Percentiles rank a stretch among this genome's conserved stretches.
These are phyloP conservation scores for Nyctibius grandis DNA, from an alignment of 2,797 vertebrate genomes.

Conservation along the genomic window DNA sequence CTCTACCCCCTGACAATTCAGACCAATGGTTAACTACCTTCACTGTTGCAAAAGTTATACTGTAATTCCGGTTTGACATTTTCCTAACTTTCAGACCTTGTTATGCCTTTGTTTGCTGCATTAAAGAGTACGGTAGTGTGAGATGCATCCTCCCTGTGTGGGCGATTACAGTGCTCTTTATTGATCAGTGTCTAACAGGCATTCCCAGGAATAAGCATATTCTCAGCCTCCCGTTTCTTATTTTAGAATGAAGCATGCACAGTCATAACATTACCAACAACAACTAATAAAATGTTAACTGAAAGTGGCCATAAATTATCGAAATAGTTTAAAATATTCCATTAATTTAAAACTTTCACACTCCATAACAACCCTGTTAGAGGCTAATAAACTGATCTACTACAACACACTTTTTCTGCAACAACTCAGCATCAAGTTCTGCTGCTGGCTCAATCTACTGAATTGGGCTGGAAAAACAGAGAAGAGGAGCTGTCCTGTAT, in stretches of 20 bases:
- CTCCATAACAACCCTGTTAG: background rate
- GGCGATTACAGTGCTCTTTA: background rate
- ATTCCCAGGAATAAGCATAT: background rate
- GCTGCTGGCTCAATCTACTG: background rate
- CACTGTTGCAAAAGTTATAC: background rate
- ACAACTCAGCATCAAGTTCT: background rate
- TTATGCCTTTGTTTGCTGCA: background rate
- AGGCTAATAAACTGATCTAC: background rate
- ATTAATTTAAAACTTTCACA: background rate
- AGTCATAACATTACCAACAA: background rate
- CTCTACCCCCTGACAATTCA: background rate
- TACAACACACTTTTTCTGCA: background rate
- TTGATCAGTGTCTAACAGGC: background rate
- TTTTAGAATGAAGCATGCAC: background rate
- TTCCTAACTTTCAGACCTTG: background rate
- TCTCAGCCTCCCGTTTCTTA: background rate
- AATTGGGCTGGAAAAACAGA: background rate
- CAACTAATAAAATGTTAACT: background rate
- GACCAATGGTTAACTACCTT: background rate
- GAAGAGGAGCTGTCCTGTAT: background rate
- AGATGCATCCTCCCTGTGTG: background rate
- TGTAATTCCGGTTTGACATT: background rate
- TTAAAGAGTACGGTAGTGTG: background rate
- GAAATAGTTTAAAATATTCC: background rate
- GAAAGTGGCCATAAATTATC: background rate